Evolutionary conservation across 1,140 invertebrate species (phyloP), one percentile per base, ranked within the genome.

Genomic region (Drosophila kurseongensis): DNA sequence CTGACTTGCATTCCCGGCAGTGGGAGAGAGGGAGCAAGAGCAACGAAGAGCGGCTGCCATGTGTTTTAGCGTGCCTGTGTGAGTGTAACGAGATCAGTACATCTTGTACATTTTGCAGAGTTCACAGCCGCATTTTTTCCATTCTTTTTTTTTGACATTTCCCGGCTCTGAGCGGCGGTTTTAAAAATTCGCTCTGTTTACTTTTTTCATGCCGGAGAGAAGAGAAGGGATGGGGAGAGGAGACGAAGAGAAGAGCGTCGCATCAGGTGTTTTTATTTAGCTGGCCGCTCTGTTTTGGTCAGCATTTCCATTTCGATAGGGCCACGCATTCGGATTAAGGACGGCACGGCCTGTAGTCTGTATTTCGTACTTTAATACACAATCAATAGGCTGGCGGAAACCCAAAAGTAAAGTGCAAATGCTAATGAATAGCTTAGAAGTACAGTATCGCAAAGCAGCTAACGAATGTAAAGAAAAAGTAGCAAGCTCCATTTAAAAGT

Each of bases 171-270:
- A 89, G 84, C 84, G 84, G 60, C 77, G 85, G 77, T 89, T 82
- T 84, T 80, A 63, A 74, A 89, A 88, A 89, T 84, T 88, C 84
- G 84, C 84, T 89, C 84, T 89, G 84, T 89, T 89, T 89, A 89
- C 84, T 71, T 89, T 89, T 88, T 88, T 78, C 68, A 72, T 13
- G n/a, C 29, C 48, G 59, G 51, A 67, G 32, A 75, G 52, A 45
- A 71, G 78, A 71, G 65, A 62, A 67, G 62, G 51, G 38, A 32
- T 29, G n/a, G 23, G 48, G 36, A 62, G 32, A 18, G 27, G 18
- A 23, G 18, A 55, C 18, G 45, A 36, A 36, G 61, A 68, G 74
- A 68, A 74, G 72, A 81, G 63, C 85, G 65, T 71, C 67, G 45
- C 85, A 71, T 71, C 65, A 71, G 67, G 67, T 71, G 67, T 71